Evolutionary conservation across 2,113 vertebrate species (phyloP), one percentile per base, ranked within the genome.

Genomic region (Zapus hudsonius): DNA sequence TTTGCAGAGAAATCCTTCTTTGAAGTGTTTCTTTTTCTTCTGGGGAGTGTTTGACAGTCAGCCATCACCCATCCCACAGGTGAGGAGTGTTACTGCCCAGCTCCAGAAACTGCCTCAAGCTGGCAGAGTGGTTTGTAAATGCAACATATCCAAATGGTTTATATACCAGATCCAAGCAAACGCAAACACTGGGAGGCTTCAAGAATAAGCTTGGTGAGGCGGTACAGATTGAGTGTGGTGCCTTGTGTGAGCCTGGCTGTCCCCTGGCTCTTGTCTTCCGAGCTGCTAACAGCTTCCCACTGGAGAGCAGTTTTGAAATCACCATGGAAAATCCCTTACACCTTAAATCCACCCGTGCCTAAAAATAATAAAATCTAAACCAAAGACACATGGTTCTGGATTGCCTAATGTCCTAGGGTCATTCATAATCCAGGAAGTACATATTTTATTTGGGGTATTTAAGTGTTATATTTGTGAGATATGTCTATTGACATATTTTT

Each of bases 321-420:
- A 82, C 69, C 38, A 91, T 40, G 90, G 42, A 75, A 92, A 59
- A 86, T 7, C 40, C 84, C 70, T 95, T 90, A 84, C 63, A 93
- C 86, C n/a, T 76, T 86, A 94, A 93, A 76, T 84, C 72, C 11
- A 89, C 8, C 75, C 74, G 1, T 83, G 23, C 72, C n/a, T 92
- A 91, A 96, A 96, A 90, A 47, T 79, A 90, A 57, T 87, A 82
- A 87, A 85, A 84, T 61, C 38, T 15, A 93, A 61, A 96, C 7
- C 33, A 83, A 96, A 79, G 92, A 25, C 15, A 64, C 67, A 15
- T 70, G 74, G 16, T 75, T 95, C 59, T 94, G 16, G 10, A 76
- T 88, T 73, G 33, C 61, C 23, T 94, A 1, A n/a, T 85, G n/a
- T 88, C 92, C 72, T 90, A 67, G 52, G 69, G 22, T 80, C 91